Base-by-base conservation (phyloP, 2,888 invertebrate species). In the Phyllotreta striolata region DNA sequence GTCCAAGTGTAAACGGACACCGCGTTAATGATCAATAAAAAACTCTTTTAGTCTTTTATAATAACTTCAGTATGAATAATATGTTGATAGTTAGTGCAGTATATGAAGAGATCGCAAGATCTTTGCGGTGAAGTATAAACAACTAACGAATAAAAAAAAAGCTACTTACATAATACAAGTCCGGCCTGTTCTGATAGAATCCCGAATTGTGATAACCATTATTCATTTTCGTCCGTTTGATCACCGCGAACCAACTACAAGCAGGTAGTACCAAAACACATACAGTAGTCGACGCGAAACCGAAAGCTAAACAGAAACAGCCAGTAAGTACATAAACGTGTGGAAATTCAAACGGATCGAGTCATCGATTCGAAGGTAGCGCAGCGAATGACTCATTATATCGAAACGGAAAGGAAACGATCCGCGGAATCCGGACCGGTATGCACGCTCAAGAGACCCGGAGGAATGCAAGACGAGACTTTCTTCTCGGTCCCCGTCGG, bases 111-210 rank as follows among this genome's bases (percentile, higher is more conserved):
- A 46, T 41, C 9, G 24, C 3, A 41, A 60, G n/a, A n/a, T n/a
- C n/a, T n/a, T n/a, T n/a, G n/a, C n/a, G n/a, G n/a, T n/a, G n/a
- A n/a, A n/a, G n/a, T n/a, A n/a, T n/a, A n/a, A n/a, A n/a, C n/a
- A n/a, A n/a, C n/a, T n/a, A n/a, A n/a, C n/a, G n/a, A n/a, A n/a
- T n/a, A 41, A 41, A 41, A 4, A 12, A 46, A 35, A 62, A 57
- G 57, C 41, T 73, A 78, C 77, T 78, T 76, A 78, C 77, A 66
- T 74, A 78, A 70, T 77, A 76, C 77, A 78, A 74, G 65, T 76
- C 75, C 6, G 69, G 73, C 49, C 74, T 66, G 8, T 74, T 70
- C 35, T 71, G 68, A 60, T 74, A 78, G 64, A 77, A 71, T 62
- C 72, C 73, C 38, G 72, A 69, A 49, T 71, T 72, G 63, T 71